Conservation (phyloP, 2,888 invertebrate genomes). For the Cheilosia grossa region DNA sequence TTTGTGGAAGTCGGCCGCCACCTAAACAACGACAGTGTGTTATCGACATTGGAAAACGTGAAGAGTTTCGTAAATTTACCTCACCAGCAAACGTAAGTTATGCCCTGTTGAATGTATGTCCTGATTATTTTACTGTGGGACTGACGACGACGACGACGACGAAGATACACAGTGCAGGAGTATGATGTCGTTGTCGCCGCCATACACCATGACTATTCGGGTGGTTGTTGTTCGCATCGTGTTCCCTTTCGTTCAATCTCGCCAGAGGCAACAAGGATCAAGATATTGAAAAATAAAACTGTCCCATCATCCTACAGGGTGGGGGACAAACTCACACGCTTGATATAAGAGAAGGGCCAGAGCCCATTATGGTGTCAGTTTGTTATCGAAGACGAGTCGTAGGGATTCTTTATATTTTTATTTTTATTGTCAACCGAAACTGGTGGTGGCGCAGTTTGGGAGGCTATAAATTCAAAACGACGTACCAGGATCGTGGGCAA, state of each 20-base stretch:
- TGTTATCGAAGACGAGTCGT: slow-evolving; percentile 32
- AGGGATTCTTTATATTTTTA: slow-evolving; percentile 11
- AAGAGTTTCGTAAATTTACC: slow-evolving; percentile 58
- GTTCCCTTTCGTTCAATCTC: slow-evolving; percentile 44
- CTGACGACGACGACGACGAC: not conserved
- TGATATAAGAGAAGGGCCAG: not conserved
- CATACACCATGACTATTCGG: not conserved
- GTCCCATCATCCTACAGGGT: slow-evolving; percentile 6
- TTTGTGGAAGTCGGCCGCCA: not conserved
- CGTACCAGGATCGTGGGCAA: slow-evolving; percentile 62
- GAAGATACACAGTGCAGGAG: not conserved
- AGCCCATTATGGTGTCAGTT: slow-evolving; percentile 38
- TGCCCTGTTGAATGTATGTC: slow-evolving; percentile 67
- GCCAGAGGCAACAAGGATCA: slow-evolving; percentile 52
- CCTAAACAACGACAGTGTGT: slow-evolving; percentile 25
- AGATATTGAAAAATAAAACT: slow-evolving; percentile 62
- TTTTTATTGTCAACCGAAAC: slow-evolving; percentile 46
- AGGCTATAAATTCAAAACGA: slow-evolving; percentile 57
- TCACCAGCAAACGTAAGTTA: slow-evolving; percentile 37
- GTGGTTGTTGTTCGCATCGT: slow-evolving; percentile 19
- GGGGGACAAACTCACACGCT: not conserved
- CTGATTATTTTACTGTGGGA: slow-evolving; percentile 34
- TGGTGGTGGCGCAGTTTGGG: slow-evolving; percentile 17
- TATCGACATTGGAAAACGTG: slow-evolving; percentile 56
- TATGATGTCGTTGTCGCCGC: slow-evolving; percentile 11